Evolutionary conservation across 1,140 invertebrate genomes (phyloP), one percentile per base, ranked within the genome.

Genomic region (Calliphora vicina): DNA sequence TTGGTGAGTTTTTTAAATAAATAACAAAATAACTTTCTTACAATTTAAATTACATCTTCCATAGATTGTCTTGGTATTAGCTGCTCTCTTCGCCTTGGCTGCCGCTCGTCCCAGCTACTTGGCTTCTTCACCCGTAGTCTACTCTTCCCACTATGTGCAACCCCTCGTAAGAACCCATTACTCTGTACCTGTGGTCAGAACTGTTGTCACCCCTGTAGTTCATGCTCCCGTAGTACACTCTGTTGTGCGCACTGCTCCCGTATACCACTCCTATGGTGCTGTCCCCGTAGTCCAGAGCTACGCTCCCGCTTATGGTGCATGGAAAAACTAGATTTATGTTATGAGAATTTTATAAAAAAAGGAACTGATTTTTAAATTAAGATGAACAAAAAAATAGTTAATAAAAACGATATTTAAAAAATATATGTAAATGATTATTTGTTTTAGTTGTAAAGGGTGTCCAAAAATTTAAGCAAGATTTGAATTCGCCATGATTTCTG

Each of bases 1-100:
- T 89, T 91, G 91, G 91, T 92, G 86, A 87, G 88, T 81, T 26
- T n/a, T n/a, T n/a, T n/a, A n/a, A n/a, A n/a, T n/a, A n/a, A n/a
- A 1, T 23, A 12, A 20, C 1, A 25, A 61, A 35, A 35, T 0
- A 8, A 5, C 35, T 35, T 35, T n/a, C n/a, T n/a, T n/a, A n/a
- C 10, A 0, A 0, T 35, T 35, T 35, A 35, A 35, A 35, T 35
- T 35, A n/a, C n/a, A 0, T 35, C 10, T 1, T 35, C 2, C 29
- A 2, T 35, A 35, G 35, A 35, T 35, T 10, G 35, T 35, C 35
- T 81, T 81, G 57, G 50, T 81, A 20, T 20, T 81, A 13, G 80
- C 80, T 42, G 80, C 80, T 27, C 26, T 81, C 26, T 23, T 81
- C 23, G 80, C 80, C 50, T 13, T 81, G 42, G 80, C 80, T 71